Conservation (phyloP, 2,113 vertebrate species). For the Anoplopoma fimbria region DNA sequence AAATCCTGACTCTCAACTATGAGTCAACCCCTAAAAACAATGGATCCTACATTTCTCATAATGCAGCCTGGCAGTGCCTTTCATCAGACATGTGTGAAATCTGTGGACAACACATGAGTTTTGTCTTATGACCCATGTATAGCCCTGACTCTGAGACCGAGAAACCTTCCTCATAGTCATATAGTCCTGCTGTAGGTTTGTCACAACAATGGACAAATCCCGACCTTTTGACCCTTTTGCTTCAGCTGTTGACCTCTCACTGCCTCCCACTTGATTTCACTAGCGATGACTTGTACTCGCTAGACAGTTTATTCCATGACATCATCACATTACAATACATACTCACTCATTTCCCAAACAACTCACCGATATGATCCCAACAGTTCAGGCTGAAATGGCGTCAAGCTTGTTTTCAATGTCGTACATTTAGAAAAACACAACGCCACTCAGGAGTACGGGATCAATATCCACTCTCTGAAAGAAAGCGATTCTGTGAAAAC, state of each 20-base stretch:
- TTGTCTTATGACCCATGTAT: background rate
- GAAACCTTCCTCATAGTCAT: constrained; percentile 5
- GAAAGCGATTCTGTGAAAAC: constrained; percentile 66
- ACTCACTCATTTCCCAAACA: constrained; percentile 19
- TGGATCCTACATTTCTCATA: background rate
- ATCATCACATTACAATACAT: background rate
- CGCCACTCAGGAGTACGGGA: constrained; percentile 55
- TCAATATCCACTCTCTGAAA: constrained; percentile 58
- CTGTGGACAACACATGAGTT: background rate
- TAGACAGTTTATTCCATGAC: background rate
- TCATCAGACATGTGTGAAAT: background rate
- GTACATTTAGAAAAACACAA: constrained; percentile 57
- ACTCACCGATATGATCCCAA: background rate
- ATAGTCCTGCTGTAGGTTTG: background rate
- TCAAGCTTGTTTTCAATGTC: constrained; percentile 47
- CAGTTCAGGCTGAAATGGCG: background rate
- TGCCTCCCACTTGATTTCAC: constrained; percentile 22
- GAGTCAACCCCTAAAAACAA: background rate
- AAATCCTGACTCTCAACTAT: background rate
- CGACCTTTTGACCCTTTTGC: constrained; percentile 38
- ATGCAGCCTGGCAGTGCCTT: background rate
- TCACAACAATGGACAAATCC: constrained; percentile 7
- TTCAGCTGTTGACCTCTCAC: constrained; percentile 5
- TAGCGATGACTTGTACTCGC: background rate
- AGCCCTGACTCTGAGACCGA: background rate